Base-by-base conservation (phyloP, 2,797 vertebrate species). In the Tinamus major region DNA sequence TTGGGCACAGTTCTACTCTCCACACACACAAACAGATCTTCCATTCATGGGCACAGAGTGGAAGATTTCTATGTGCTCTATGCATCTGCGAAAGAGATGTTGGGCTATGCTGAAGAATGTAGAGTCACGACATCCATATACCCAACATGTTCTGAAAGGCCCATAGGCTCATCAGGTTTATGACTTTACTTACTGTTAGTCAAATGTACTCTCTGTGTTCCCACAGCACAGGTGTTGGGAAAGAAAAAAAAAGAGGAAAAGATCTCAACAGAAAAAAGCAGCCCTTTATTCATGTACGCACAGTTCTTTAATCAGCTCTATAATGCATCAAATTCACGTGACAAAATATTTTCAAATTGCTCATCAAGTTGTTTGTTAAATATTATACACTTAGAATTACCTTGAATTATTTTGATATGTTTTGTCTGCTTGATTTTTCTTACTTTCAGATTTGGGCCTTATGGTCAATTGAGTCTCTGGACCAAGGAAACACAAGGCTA, bases 271-370 rank as follows among this genome's bases (percentile, higher is more conserved):
- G 16, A 3, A 88, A 65, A 53, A 75, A 6, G 0, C 5, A 61
- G 18, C 13, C 16, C 44, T 37, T 21, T 48, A 48, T 58, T 84
- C 15, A 79, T 63, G 35, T 33, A 71, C 65, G n/a, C 12, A 31
- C 0, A 77, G 29, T 31, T 92, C 56, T 74, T 88, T 39, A 89
- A 95, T 74, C 55, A 87, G 69, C 39, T 72, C 3, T 21, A 11
- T 55, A 79, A 51, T 89, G 20, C 56, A 70, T 77, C 63, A 79
- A 86, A 93, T 65, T 61, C 70, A 90, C n/a, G 46, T 41, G 64
- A 90, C 71, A 89, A 92, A 92, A 79, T 26, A 87, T 93, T 94
- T 56, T 84, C 13, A 74, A 94, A 84, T 2, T 74, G 39, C 42
- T 85, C 51, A 82, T 72, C 56, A 63, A 63, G 63, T 56, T 89